Evolutionary conservation across 1,140 invertebrate genomes (phyloP).

Genomic region (Cherax destructor): DNA sequence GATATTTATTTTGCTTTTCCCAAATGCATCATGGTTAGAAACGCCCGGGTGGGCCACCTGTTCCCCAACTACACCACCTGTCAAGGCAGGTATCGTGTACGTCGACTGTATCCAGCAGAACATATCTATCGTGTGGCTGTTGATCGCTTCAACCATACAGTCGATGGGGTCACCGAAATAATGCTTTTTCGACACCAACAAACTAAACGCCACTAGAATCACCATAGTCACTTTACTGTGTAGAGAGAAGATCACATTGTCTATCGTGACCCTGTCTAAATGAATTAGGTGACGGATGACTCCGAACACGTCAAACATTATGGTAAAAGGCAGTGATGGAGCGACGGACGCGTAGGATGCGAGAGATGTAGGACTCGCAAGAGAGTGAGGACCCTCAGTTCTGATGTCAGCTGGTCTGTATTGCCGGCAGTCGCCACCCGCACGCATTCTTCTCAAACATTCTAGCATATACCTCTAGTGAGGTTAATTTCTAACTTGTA

Average conservation of each 20-base stretch:
- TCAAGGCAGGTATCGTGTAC: slow-evolving; percentile 87
- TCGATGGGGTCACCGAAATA: slow-evolving; percentile 97
- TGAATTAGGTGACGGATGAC: slow-evolving; percentile 93
- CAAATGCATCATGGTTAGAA: neutral
- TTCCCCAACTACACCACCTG: slow-evolving; percentile 81
- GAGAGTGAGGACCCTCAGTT: neutral
- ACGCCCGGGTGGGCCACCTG: slow-evolving; percentile 80
- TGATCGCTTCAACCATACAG: slow-evolving; percentile 86
- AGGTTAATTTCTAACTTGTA: no score
- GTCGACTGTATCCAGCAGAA: slow-evolving; percentile 98
- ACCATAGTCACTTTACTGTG: slow-evolving; percentile 97
- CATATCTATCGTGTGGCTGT: slow-evolving; percentile 88
- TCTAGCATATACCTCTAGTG: no score
- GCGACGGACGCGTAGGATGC: neutral
- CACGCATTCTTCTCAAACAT: no score
- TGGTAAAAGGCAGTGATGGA: neutral
- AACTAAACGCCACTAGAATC: slow-evolving; percentile 90
- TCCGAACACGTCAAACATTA: slow-evolving; percentile 94
- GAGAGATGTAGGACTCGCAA: neutral
- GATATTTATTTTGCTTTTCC: neutral
- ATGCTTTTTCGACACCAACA: slow-evolving; percentile 93
- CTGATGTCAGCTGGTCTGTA: no score
- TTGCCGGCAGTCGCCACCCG: no score
- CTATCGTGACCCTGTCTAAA: slow-evolving; percentile 92
- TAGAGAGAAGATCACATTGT: slow-evolving; percentile 94